These are phyloP conservation scores for Karalla daura DNA, from an alignment of 2,797 vertebrate species.

Conservation along the genomic window DNA sequence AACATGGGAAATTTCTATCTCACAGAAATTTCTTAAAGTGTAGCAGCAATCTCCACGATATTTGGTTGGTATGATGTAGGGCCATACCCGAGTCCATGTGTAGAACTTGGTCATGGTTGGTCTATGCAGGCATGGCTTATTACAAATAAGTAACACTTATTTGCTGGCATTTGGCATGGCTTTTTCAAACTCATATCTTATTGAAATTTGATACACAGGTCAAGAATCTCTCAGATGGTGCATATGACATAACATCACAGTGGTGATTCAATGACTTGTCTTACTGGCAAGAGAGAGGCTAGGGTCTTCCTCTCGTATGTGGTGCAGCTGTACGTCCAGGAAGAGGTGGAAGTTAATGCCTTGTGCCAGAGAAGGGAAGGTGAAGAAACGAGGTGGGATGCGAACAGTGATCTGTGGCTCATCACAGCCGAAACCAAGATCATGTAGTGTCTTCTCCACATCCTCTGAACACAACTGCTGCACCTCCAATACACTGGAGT, in stretches of 20 bases:
- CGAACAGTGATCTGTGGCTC: constrained; percentile 85
- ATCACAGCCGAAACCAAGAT: constrained; percentile 90
- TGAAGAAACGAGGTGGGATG: constrained; percentile 92
- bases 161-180: too few relatives aligned
- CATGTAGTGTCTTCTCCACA: constrained; percentile 89
- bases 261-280: constrained; percentile 34
- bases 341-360: constrained; percentile 94
- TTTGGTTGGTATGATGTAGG: too few relatives aligned
- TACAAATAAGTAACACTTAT: too few relatives aligned
- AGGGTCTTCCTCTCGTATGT: constrained; percentile 90
- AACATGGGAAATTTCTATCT: too few relatives aligned
- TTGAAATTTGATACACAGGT: too few relatives aligned
- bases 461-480: constrained; percentile 88
- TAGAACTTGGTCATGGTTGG: too few relatives aligned
- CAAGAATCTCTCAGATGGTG: too few relatives aligned
- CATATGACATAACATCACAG: not conserved
- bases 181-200: too few relatives aligned
- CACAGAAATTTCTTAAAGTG: too few relatives aligned
- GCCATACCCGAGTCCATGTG: too few relatives aligned
- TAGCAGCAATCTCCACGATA: too few relatives aligned
- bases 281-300: constrained; percentile 91
- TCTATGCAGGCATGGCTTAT: too few relatives aligned
- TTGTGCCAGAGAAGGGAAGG: constrained; percentile 85
- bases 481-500: constrained; percentile 88
- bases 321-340: constrained; percentile 87